Conservation (phyloP, 2,797 vertebrate species). For the Momotus momota region DNA sequence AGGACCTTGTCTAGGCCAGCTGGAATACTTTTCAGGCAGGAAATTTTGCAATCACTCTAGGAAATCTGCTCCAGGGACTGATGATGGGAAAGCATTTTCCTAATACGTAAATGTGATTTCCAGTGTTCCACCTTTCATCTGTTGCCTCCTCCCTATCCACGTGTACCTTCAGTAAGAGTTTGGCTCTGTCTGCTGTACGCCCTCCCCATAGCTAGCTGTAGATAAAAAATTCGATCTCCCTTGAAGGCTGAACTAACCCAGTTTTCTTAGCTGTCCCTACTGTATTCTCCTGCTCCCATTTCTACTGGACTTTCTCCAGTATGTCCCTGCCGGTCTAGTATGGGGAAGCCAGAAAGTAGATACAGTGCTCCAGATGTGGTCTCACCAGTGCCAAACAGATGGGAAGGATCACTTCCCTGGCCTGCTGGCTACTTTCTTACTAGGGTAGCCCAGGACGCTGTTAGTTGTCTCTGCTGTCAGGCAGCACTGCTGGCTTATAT, state of each 20-base stretch:
- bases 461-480: neutral
- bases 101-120: neutral
- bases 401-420: neutral
- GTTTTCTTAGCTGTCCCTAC: neutral
- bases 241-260: neutral
- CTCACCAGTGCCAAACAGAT: neutral
- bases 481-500: neutral
- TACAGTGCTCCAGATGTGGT: neutral
- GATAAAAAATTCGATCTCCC: neutral
- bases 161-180: neutral
- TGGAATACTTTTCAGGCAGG: neutral
- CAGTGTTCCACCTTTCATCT: neutral
- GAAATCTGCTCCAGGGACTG: neutral
- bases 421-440: neutral
- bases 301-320: neutral
- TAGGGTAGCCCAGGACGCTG: neutral
- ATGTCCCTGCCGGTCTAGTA: neutral
- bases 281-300: neutral
- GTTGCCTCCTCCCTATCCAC: neutral
- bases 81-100: neutral
- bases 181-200: neutral
- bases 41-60: neutral
- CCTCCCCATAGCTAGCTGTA: neutral
- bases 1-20: neutral
- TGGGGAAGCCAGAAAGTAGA: neutral